Conservation (phyloP, 2,888 invertebrate genomes). For the Ptychoptera contaminata region DNA sequence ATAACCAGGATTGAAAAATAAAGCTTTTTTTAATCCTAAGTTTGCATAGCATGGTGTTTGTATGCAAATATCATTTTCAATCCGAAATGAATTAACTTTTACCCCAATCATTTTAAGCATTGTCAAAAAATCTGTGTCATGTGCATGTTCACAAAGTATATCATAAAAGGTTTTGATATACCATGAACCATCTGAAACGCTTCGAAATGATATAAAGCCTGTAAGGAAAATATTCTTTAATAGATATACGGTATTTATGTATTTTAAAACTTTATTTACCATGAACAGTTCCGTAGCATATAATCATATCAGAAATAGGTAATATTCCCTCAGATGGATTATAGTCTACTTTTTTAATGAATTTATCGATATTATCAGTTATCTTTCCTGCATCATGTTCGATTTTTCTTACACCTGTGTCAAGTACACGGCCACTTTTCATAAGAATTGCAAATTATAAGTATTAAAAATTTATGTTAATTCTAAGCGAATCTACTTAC, state of each 20-base stretch:
- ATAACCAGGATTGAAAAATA: constrained; percentile 51
- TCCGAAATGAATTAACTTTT: constrained; percentile 28
- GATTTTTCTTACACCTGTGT: too few relatives aligned
- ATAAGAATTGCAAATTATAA: too few relatives aligned
- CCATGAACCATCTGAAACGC: constrained; percentile 45
- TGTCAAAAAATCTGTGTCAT: constrained; percentile 44
- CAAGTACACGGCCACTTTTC: too few relatives aligned
- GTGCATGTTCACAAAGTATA: constrained; percentile 46
- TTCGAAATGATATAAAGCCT: constrained; percentile 37
- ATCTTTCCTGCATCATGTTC: too few relatives aligned
- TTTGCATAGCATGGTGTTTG: constrained; percentile 49
- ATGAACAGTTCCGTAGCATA: constrained; percentile 42
- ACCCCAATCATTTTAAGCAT: constrained; percentile 47
- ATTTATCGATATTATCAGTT: too few relatives aligned
- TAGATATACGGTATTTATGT: too few relatives aligned
- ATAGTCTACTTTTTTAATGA: too few relatives aligned
- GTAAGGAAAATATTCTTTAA: constrained; percentile 22
- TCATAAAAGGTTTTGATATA: constrained; percentile 52
- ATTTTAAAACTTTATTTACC: too few relatives aligned
- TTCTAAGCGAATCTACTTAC: constrained; percentile 10
- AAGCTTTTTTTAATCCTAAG: constrained; percentile 45
- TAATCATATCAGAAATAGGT: constrained; percentile 39
- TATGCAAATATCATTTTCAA: constrained; percentile 20
- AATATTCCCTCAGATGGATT: constrained; percentile 11
- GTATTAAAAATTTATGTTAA: too few relatives aligned